Evolutionary conservation across 2,113 vertebrate species (phyloP), one percentile per base, ranked within the genome.

Genomic region (Salvelinus alpinus): DNA sequence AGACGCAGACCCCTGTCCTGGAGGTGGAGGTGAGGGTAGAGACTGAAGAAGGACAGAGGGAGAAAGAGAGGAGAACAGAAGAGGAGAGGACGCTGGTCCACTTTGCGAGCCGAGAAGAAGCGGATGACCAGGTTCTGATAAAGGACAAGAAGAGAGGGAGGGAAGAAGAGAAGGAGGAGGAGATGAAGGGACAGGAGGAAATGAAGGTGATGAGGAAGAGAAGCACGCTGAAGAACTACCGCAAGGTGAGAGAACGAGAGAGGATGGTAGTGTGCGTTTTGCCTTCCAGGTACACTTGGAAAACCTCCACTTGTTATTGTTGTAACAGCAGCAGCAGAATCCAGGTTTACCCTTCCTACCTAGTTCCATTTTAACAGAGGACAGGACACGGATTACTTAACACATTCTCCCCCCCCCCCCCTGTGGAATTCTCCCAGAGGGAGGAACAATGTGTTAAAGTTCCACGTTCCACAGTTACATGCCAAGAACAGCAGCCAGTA

Each of bases 171-270:
- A 66, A 7, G 76, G 78, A 54, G 87, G 82, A 16, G 79, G 83
- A 24, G 82, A 83, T 31, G 77, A 48, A 78, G 83, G 47, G 78
- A 88, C 66, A 84, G 85, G 85, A 90, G 3, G 86, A 88, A 20
- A 87, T 88, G 84, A 93, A 91, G 71, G 64, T 84, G 59, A 74
- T 91, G 70, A 94, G 94, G 86, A 94, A 94, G 86, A 93, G 89
- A 82, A 91, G 67, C 54, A 80, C 86, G 0, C 24, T 88, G 57
- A 92, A 85, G 80, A 89, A 74, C 71, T 94, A 93, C 76, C 86
- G 88, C 57, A 94, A 91, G 94, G 94, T 94, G 74, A 90, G 91
- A 20, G 27, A 34, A 18, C 3, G 27, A 34, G 65, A 34, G 31
- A 31, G 27, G 14, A 29, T 31, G 65, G 4, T 5, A 7, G 65